These are phyloP conservation scores for Phenganax subtilis DNA, from an alignment of 92 coral and sea anemone species.

Conservation along the genomic window DNA sequence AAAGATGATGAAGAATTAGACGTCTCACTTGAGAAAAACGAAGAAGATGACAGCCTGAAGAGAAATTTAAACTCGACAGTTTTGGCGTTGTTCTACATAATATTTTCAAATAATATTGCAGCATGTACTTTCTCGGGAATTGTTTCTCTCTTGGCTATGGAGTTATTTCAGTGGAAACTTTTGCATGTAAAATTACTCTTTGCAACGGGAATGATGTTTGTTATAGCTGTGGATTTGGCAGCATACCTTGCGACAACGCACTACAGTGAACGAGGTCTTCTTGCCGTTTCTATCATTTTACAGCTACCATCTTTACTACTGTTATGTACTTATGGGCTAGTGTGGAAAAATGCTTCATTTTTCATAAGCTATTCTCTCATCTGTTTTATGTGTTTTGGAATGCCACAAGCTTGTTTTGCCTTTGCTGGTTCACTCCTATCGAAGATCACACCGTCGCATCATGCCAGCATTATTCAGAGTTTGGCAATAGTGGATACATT, in stretches of 20 bases:
- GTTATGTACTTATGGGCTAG: not conserved
- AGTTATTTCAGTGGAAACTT: not conserved
- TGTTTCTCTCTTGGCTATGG: not conserved
- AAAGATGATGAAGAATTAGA: not conserved
- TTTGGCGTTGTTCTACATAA: not conserved
- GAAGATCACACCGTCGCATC: not conserved
- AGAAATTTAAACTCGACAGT: not conserved
- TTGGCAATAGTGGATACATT: not conserved
- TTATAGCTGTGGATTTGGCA: not conserved
- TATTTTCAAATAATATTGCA: not conserved
- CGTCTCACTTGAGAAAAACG: not conserved
- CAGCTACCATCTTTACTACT: not conserved
- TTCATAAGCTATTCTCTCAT: not conserved
- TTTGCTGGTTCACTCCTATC: not conserved
- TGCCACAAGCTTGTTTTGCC: not conserved
- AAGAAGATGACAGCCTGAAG: not conserved
- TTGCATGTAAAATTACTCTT: not conserved
- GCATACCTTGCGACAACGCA: not conserved
- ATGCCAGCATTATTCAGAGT: conserved; percentile 11
- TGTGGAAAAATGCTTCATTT: conserved; percentile 2
- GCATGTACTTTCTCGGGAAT: not conserved
- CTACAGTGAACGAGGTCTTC: not conserved
- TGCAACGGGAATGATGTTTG: conserved; percentile 11
- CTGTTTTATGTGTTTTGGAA: not conserved
- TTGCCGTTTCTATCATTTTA: not conserved